Evolutionary conservation across 1,140 invertebrate species (phyloP).

Genomic region (Ptiloglossa arizonensis): DNA sequence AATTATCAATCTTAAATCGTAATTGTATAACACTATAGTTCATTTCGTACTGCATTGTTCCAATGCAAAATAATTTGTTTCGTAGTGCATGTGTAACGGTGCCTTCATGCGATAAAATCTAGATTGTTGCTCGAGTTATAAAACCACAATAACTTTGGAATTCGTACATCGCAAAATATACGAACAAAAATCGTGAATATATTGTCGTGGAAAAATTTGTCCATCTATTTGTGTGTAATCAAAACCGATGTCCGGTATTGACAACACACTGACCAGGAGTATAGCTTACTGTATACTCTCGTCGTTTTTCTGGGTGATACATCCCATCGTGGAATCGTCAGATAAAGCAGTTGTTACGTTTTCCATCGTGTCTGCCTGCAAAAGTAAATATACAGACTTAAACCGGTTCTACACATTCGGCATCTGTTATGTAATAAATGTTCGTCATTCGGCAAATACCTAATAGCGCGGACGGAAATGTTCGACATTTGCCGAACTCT

Average conservation of each 20-base stretch:
- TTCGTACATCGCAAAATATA: conserved; percentile 35
- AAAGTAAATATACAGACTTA: conserved; percentile 20
- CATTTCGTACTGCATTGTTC: conserved; percentile 17
- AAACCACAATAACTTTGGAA: conserved; percentile 46
- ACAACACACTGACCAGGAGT: conserved; percentile 54
- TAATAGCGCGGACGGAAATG: too few species aligned
- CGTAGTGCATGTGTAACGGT: conserved; percentile 30
- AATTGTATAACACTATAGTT: conserved; percentile 24
- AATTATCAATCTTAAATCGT: conserved; percentile 19
- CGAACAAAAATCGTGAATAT: conserved; percentile 47
- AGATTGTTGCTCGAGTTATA: conserved; percentile 45
- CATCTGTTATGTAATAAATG: too few species aligned
- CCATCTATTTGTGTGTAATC: conserved; percentile 54
- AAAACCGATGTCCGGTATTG: conserved; percentile 51
- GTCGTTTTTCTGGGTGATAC: conserved; percentile 65
- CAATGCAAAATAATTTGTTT: conserved; percentile 32
- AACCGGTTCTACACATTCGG: too few species aligned
- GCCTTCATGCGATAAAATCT: conserved; percentile 42
- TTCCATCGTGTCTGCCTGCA: conserved; percentile 61
- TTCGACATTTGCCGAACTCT: too few species aligned
- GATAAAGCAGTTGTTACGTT: conserved; percentile 55
- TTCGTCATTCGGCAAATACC: too few species aligned
- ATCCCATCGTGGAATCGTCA: conserved; percentile 52
- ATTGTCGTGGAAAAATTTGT: conserved; percentile 53
- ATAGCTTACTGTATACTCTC: conserved; percentile 57